Percentiles rank a stretch among this genome's conserved stretches.
Conservation (phyloP, 2,888 invertebrate species). For the Flabesymbios commensalis region DNA sequence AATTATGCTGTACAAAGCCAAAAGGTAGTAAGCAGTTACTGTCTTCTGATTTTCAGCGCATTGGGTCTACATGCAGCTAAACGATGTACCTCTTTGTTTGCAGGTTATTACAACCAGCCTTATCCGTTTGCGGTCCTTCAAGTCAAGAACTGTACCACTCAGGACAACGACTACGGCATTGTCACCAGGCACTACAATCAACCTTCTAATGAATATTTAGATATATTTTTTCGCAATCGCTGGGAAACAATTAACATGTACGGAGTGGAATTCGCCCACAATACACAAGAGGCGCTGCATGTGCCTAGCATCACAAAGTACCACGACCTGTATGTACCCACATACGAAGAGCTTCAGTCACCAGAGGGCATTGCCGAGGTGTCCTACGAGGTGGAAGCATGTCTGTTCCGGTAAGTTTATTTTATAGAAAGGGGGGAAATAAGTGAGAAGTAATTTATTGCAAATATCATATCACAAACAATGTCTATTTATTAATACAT, state of each 20-base stretch:
- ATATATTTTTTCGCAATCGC: conserved; percentile 54
- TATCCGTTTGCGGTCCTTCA: conserved; percentile 35
- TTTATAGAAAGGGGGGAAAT: too few species aligned
- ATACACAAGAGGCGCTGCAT: conserved; percentile 51
- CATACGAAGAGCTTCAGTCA: conserved; percentile 52
- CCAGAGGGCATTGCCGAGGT: conserved; percentile 82
- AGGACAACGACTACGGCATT: conserved; percentile 47
- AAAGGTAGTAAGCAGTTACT: too few species aligned
- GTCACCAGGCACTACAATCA: conserved; percentile 60
- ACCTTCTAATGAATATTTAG: conserved; percentile 55
- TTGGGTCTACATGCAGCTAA: too few species aligned
- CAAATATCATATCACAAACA: too few species aligned
- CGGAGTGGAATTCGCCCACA: conserved; percentile 41
- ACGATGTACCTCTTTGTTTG: too few species aligned
- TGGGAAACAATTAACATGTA: conserved; percentile 49
- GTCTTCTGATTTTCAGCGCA: too few species aligned
- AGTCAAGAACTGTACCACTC: conserved; percentile 28
- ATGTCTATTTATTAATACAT: too few species aligned
- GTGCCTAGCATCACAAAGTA: conserved; percentile 60
- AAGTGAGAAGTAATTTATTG: too few species aligned
- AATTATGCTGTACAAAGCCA: too few species aligned
- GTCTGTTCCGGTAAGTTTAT: too few species aligned
- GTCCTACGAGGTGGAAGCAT: conserved; percentile 83
- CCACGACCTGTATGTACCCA: conserved; percentile 56
- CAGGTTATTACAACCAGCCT: conserved; percentile 15